phyloP scores from a whole-genome alignment of 1,140 invertebrate genomes.

The Metopolophium dirhodum region DNA sequence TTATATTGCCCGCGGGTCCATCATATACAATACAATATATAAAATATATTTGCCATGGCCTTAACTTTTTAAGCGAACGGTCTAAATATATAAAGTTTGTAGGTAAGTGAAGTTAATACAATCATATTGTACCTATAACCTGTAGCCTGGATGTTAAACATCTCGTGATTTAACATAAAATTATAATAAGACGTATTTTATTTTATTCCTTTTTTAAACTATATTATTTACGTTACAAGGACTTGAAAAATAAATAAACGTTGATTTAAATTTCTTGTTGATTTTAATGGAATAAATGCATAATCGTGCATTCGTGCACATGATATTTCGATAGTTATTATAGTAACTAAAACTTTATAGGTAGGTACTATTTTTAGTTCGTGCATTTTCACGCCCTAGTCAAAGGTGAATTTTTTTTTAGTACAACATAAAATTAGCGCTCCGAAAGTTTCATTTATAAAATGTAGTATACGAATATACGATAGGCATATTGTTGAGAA shows the following conservation, averaged over 20 bases:
- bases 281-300: not conserved
- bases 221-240: slow-evolving; percentile 14
- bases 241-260: not conserved
- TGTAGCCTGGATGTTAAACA: not conserved
- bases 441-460: not conserved
- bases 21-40: not conserved
- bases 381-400: not conserved
- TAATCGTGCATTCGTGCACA: not conserved
- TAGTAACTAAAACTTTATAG: not conserved
- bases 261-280: not conserved
- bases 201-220: not conserved
- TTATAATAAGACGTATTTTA: not conserved
- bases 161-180: not conserved
- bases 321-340: not conserved
- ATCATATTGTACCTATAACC: not conserved
- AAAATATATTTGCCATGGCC: not conserved
- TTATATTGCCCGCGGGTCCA: not conserved
- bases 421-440: not conserved
- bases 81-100: not conserved
- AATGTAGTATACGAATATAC: not conserved
- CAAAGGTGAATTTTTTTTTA: not conserved
- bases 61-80: not conserved
- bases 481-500: not conserved
- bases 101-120: not conserved
- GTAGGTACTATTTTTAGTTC: not conserved